Conservation (phyloP, 2,797 vertebrate genomes). For the Geotrypetes seraphini region DNA sequence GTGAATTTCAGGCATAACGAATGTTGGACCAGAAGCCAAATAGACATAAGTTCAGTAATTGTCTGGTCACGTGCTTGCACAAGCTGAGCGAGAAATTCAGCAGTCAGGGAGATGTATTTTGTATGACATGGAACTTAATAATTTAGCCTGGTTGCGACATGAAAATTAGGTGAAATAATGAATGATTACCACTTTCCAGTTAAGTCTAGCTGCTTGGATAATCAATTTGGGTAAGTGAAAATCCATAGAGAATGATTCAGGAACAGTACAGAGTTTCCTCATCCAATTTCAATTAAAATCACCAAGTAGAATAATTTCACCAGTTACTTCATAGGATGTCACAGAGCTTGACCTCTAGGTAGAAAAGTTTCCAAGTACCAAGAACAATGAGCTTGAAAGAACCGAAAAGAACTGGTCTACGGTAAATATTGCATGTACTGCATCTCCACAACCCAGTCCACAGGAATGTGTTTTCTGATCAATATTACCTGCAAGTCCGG, state of each 20-base stretch:
- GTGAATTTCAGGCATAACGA: no score
- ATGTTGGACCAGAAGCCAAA: no score
- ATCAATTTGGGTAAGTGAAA: slow-evolving; percentile 75
- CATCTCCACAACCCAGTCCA: no score
- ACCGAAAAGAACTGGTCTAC: no score
- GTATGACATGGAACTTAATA: no score
- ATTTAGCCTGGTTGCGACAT: slow-evolving; percentile 28
- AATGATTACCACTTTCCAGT: slow-evolving; percentile 66
- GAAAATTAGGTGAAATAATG: slow-evolving; percentile 65
- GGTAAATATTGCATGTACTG: no score
- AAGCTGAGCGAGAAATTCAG: no score
- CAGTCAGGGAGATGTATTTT: no score
- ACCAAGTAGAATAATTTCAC: slow-evolving; percentile 61
- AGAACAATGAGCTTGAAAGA: slow-evolving; percentile 19
- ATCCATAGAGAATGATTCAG: slow-evolving; percentile 69
- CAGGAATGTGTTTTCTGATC: no score
- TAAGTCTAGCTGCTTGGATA: slow-evolving; percentile 70
- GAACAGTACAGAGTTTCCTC: slow-evolving; percentile 60
- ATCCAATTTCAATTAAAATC: slow-evolving; percentile 69
- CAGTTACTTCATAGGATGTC: slow-evolving; percentile 52
- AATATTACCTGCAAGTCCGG: no score
- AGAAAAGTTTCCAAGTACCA: slow-evolving; percentile 49
- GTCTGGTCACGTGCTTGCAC: no score
- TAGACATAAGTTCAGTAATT: no score
- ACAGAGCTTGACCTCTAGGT: slow-evolving; percentile 48